Base-by-base conservation (phyloP, 2,888 invertebrate genomes). In the Brachyptera risi region DNA sequence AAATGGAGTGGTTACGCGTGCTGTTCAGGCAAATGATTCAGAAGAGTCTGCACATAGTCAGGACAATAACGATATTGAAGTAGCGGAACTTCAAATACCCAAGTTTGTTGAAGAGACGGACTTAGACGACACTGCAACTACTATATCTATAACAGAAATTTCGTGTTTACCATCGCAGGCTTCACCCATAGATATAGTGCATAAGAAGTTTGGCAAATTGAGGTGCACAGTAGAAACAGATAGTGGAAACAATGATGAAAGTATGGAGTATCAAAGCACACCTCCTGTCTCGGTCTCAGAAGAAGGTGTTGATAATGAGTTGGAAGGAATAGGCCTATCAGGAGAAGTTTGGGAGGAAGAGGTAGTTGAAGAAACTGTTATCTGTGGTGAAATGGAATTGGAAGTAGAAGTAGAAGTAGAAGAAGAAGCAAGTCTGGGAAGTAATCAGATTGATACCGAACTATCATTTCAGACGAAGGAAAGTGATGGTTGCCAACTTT, bases 141-240 rank as follows among this genome's bases (percentile, higher is more conserved):
- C 56, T 59, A 26, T n/a, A n/a, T n/a, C n/a, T n/a, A n/a, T n/a
- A n/a, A n/a, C n/a, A n/a, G n/a, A n/a, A n/a, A n/a, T n/a, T n/a
- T n/a, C n/a, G n/a, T n/a, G n/a, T n/a, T n/a, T n/a, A n/a, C n/a
- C 61, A 58, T 19, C 50, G 9, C 50, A 26, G 15, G 40, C 37
- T 23, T 17, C 23, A 17, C 26, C 56, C 24, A 26, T 51, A 3
- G 54, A 37, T 13, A 54, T 54, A 31, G 58, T 58, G 26, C 81
- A 80, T 69, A 82, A 82, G 68, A 81, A 81, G 68, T 81, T 82
- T 69, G 81, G 82, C 42, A 81, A 81, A 72, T 81, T 80, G 68
- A 73, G 80, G 35, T 80, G 79, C 68, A 70, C 81, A 17, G 75
- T 79, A 64, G 76, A 76, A 65, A 68, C 67, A 40, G 54, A 54